Base-by-base conservation (phyloP, 2,113 vertebrate species). In the Isurus oxyrinchus region DNA sequence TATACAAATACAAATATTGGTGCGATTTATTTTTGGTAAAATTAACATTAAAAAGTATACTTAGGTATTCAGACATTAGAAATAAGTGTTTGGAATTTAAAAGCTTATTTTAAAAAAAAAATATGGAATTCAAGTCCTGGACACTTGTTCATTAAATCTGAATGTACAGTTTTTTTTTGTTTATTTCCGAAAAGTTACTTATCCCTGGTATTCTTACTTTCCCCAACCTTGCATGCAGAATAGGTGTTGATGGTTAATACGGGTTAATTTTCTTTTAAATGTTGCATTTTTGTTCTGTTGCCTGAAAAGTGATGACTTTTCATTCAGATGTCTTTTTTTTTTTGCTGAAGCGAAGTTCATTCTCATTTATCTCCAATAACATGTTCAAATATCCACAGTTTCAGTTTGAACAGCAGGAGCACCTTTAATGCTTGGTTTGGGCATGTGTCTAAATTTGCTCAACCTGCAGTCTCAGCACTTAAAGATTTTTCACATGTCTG, bases 201-300 rank as follows among this genome's bases (percentile, higher is more conserved):
- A 72, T 49, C 53, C 63, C 66, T 72, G 59, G 10, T 31, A 49
- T 49, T 69, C 49, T 95, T 31, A 95, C 27, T 72, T 53, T 35
- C 23, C 10, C 67, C 67, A 49, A 55, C 23, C 44, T 55, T 23
- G 5, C 4, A 35, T 31, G 72, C 53, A 40, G 49, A 55, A 57
- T 90, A 27, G 59, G 57, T 93, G 90, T 6, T 21, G 49, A 55
- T 90, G 44, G n/a, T 40, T 40, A 63, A 13, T 5, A 66, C 61
- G 49, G 11, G 21, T 55, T 14, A 5, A 55, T 72, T 76, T 49
- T 53, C 44, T 10, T 53, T 7, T 53, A 49, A 44, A 27, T 95
- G 91, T 93, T 61, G 55, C 88, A 93, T 49, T 87, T 84, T 91
- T 88, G 53, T 63, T 94, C n/a, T 93, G 3, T 61, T 94, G n/a